A percentile compares a stretch with the other conserved stretches of the same genome.
Evolutionary conservation across 1,140 invertebrate species (phyloP).

Genomic region (Bombyx mandarina): DNA sequence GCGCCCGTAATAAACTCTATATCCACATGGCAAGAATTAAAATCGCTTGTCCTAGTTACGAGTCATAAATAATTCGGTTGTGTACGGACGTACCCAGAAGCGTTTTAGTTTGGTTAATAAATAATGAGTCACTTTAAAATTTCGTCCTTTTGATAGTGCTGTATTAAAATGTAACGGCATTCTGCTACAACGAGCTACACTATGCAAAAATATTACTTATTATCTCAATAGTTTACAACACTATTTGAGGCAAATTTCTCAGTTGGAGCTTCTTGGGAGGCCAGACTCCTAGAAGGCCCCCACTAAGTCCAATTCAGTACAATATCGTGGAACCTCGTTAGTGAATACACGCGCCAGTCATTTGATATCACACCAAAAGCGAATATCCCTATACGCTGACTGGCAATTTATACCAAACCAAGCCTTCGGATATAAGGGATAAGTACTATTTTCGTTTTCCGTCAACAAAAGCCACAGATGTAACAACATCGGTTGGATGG

Average conservation of each 20-base stretch:
- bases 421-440: constrained; percentile 18
- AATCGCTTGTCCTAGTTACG: constrained; percentile 18
- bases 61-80: no score
- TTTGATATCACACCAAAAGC: constrained; percentile 46
- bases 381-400: constrained; percentile 14
- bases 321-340: constrained; percentile 55
- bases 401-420: constrained; percentile 22
- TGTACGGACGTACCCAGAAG: no score
- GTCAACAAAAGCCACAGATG: constrained; percentile 19
- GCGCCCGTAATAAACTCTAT: constrained; percentile 11
- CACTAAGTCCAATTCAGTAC: constrained; percentile 26
- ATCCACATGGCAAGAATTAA: constrained; percentile 19
- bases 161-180: no score
- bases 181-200: no score
- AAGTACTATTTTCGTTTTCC: constrained; percentile 15
- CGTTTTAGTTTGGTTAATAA: no score
- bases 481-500: constrained; percentile 38
- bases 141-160: no score
- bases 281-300: neutral
- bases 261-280: no score
- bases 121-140: no score
- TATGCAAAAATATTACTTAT: no score
- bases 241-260: no score
- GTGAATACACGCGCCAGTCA: constrained; percentile 54
- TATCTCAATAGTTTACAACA: no score